A percentile compares a stretch with the other conserved stretches of the same genome.
These are phyloP conservation scores for Hoplostethus mediterraneus DNA, from an alignment of 2,797 vertebrate species.

Conservation along the genomic window DNA sequence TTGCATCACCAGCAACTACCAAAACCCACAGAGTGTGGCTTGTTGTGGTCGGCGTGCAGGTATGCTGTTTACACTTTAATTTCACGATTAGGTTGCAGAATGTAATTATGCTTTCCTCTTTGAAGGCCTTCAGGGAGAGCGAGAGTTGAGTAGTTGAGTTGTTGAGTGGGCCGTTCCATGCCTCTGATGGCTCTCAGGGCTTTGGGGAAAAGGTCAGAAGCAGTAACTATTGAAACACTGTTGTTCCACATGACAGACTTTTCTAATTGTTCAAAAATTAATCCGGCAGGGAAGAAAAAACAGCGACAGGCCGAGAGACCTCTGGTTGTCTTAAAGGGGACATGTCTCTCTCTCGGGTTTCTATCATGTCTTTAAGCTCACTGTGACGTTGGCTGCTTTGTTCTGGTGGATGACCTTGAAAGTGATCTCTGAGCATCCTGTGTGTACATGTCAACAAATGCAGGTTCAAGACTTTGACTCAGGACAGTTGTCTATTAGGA, in stretches of 20 bases:
- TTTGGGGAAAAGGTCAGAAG: constrained; percentile 76
- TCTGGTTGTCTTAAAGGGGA: constrained; percentile 52
- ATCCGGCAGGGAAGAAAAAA: constrained; percentile 61
- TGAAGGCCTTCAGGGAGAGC: constrained; percentile 36
- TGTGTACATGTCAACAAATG: constrained; percentile 38
- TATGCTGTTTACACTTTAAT: constrained; percentile 50
- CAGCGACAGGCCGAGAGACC: constrained; percentile 37
- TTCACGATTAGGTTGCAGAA: constrained; percentile 41
- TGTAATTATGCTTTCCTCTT: constrained; percentile 52
- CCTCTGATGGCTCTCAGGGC: constrained; percentile 59
- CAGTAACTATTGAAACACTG: constrained; percentile 65
- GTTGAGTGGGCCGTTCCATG: constrained; percentile 35
- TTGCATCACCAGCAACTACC: not conserved
- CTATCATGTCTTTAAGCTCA: constrained; percentile 40
- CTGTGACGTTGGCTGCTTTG: constrained; percentile 17
- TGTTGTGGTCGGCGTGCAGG: constrained; percentile 28
- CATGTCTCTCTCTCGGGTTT: constrained; percentile 49
- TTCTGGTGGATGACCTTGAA: constrained; percentile 66
- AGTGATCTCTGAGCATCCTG: constrained; percentile 35
- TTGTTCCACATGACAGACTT: constrained; percentile 81
- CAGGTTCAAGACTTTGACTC: not conserved
- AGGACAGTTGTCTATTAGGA: not conserved
- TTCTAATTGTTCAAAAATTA: constrained; percentile 77
- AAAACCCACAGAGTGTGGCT: not conserved
- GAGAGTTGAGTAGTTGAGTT: constrained; percentile 37